phyloP scores from a whole-genome alignment of 2,797 vertebrate species.

The Pogonophryne albipinna region DNA sequence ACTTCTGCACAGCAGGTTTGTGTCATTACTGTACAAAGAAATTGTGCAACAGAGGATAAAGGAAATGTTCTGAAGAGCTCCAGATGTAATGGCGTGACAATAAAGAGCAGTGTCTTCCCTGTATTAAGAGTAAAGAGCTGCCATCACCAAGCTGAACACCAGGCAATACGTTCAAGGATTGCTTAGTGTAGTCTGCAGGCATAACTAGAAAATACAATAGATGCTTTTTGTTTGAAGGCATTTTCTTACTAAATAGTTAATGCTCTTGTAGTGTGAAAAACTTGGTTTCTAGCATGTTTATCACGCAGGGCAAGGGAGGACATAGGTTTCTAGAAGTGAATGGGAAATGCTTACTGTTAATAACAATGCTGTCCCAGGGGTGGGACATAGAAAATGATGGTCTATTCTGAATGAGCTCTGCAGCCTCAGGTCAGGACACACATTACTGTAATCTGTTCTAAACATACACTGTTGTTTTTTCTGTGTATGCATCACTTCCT shows the following conservation, averaged over 20 bases:
- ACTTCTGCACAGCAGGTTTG: conserved; percentile 44
- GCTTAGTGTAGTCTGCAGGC: conserved; percentile 40
- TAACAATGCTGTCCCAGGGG: conserved; percentile 54
- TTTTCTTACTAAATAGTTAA: conserved; percentile 69
- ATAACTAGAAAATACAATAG: conserved; percentile 50
- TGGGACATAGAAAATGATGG: conserved; percentile 47
- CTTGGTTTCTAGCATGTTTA: conserved; percentile 54
- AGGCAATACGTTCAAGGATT: conserved; percentile 28
- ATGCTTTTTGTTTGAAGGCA: conserved; percentile 28
- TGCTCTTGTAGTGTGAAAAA: conserved; percentile 64
- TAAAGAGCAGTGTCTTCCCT: conserved; percentile 36
- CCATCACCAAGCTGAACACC: conserved; percentile 30
- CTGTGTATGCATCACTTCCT: conserved; percentile 14
- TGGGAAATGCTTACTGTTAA: conserved; percentile 55
- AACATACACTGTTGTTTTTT: conserved; percentile 29
- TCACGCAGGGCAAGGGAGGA: conserved; percentile 47
- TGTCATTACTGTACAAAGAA: conserved; percentile 64
- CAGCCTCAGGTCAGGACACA: conserved; percentile 49
- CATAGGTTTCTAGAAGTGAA: conserved; percentile 10
- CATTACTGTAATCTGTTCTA: conserved; percentile 41
- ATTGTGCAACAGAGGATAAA: conserved; percentile 35
- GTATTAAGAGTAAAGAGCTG: conserved; percentile 47
- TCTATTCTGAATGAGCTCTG: conserved; percentile 51
- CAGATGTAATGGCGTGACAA: conserved; percentile 37
- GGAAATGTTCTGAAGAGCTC: conserved; percentile 22